phyloP scores from a whole-genome alignment of 2,888 invertebrate species.

The Cephalotes varians region DNA sequence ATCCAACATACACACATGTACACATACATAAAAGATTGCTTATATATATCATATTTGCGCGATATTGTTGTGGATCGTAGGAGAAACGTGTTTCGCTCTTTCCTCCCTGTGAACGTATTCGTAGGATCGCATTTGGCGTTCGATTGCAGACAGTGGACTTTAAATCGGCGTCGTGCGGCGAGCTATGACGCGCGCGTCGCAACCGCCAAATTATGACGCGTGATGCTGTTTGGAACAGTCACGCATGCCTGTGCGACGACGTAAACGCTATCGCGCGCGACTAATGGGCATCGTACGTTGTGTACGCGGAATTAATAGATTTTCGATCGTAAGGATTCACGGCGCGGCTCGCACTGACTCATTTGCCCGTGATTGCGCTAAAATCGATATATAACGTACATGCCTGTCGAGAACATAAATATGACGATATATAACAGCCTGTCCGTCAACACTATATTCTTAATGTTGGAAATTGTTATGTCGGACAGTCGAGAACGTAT shows the following conservation, averaged over 20 bases:
- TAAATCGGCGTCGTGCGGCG: background rate
- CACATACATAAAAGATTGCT: background rate
- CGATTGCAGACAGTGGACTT: background rate
- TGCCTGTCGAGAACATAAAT: constrained; percentile 3
- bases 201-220: constrained; percentile 21
- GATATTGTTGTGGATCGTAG: background rate
- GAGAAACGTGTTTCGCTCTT: background rate
- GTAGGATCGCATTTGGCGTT: background rate
- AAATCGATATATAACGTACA: background rate
- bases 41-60: background rate
- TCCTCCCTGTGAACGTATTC: background rate
- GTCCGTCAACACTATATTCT: background rate
- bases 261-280: constrained; percentile 24
- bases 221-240: constrained; percentile 10
- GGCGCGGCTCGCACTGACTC: constrained; percentile 19
- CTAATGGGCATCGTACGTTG: background rate
- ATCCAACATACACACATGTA: background rate
- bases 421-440: too few species aligned
- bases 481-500: background rate
- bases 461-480: background rate
- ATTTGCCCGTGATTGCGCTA: constrained; percentile 7
- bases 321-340: constrained; percentile 10
- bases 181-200: constrained; percentile 24
- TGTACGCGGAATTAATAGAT: constrained; percentile 16
- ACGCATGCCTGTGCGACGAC: constrained; percentile 8